Evolutionary conservation across 2,113 vertebrate species (phyloP), one percentile per base, ranked within the genome.

Genomic region (Ciconia maguari): DNA sequence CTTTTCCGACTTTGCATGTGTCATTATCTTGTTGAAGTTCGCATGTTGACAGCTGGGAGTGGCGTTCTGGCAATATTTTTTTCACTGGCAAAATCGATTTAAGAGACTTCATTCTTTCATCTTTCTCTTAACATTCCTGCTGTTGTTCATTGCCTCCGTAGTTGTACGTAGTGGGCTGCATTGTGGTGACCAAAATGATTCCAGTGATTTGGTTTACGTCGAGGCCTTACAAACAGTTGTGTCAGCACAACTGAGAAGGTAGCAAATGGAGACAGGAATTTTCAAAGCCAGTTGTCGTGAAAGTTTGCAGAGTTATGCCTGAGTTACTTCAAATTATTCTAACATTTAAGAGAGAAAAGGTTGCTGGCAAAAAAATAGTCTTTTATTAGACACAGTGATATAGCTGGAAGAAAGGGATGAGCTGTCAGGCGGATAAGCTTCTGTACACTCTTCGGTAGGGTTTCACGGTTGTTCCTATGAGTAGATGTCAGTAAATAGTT

Each of bases 391-490:
- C 13, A 5, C 1, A 3, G 41, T 85, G 70, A 65, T 75, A 54
- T 22, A 61, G 24, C 36, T 94, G 58, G 34, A 91, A 70, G 80
- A 83, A 74, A 46, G 34, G 42, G 34, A 36, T 65, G 41, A 90
- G 52, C 49, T 92, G 51, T 70, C 41, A 38, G 72, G 71, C 41
- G 75, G 66, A 58, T 77, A 42, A 57, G 0, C 11, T 84, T 89
- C 69, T 71, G 34, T 55, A 32, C 0, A 0, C 27, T 60, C 44
- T 69, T 78, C 0, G 1, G 10, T 52, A 60, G 25, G 21, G 13
- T 79, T 83, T 93, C 62, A 48, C 34, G 4, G 0, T 55, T 87
- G 36, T 51, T 90, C 12, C 42, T 11, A 13, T 29, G 51, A 27
- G 30, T 60, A 72, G 38, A 46, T 52, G 21, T 79, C 65, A 79